These are phyloP conservation scores for Phaethornis superciliosus DNA, from an alignment of 2,113 vertebrate species.

Conservation along the genomic window DNA sequence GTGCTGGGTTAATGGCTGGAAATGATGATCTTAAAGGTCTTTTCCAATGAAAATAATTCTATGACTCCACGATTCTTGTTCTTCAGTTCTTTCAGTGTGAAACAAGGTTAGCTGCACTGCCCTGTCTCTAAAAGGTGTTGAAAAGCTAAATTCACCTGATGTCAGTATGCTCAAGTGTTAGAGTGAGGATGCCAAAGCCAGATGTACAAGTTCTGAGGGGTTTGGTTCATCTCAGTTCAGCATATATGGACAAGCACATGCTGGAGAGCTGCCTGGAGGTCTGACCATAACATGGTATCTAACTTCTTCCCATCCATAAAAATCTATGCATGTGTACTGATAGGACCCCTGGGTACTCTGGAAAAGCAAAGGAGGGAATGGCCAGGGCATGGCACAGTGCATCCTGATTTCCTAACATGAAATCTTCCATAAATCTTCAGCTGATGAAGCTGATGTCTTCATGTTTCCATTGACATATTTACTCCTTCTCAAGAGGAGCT, in stretches of 20 bases:
- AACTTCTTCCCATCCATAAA: background rate
- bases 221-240: background rate
- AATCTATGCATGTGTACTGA: background rate
- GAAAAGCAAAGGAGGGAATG: background rate
- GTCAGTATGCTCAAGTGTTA: background rate
- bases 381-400: background rate
- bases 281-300: accelerated
- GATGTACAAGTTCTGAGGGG: no score
- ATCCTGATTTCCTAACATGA: background rate
- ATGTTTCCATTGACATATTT: background rate
- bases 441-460: background rate
- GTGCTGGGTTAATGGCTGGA: no score
- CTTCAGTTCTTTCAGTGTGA: background rate
- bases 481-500: background rate
- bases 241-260: background rate
- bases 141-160: background rate
- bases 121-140: background rate
- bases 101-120: background rate
- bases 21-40: no score
- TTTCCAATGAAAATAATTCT: no score
- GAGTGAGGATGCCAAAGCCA: background rate
- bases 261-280: background rate
- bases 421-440: background rate
- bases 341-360: background rate
- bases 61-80: background rate